These are phyloP conservation scores for Lepeophtheirus salmonis DNA, from an alignment of 1,140 invertebrate species.

Conservation along the genomic window DNA sequence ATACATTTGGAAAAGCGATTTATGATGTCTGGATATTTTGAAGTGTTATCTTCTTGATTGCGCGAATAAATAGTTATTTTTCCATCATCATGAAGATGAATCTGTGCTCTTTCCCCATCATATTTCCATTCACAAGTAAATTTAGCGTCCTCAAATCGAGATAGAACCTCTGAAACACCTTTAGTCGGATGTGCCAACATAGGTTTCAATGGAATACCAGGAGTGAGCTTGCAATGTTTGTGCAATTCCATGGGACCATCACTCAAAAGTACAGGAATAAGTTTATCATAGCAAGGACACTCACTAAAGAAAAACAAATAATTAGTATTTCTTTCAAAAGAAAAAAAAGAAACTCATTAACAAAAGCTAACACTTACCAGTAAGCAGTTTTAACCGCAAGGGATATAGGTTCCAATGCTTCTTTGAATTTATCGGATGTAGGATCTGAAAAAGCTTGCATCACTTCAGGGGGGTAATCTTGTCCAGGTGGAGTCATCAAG, in stretches of 20 bases:
- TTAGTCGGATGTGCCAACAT: constrained; percentile 98
- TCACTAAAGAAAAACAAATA: constrained; percentile 40
- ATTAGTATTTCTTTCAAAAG: not conserved
- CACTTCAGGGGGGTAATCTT: constrained; percentile 43
- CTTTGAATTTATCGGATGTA: constrained; percentile 52
- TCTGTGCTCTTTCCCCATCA: constrained; percentile 94
- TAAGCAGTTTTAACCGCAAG: constrained; percentile 78
- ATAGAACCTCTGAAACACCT: constrained; percentile 68
- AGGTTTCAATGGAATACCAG: constrained; percentile 86
- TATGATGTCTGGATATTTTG: constrained; percentile 93
- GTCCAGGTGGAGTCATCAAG: constrained; percentile 44
- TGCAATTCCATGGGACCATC: constrained; percentile 59
- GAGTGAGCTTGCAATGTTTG: constrained; percentile 63
- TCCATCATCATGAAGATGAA: constrained; percentile 49
- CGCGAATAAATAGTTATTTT: constrained; percentile 70
- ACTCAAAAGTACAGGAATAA: constrained; percentile 58
- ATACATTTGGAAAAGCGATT: constrained; percentile 25
- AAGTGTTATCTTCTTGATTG: constrained; percentile 95
- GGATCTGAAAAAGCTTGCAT: constrained; percentile 40
- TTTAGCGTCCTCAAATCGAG: constrained; percentile 67
- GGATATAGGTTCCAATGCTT: constrained; percentile 51
- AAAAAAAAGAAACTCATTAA: too few relatives aligned
- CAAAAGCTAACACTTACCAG: constrained; percentile 44
- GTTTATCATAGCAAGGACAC: constrained; percentile 81
- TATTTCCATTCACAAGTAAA: constrained; percentile 99